These are phyloP conservation scores for Pseudopodoces humilis DNA, from an alignment of 2,113 vertebrate species.

Conservation along the genomic window DNA sequence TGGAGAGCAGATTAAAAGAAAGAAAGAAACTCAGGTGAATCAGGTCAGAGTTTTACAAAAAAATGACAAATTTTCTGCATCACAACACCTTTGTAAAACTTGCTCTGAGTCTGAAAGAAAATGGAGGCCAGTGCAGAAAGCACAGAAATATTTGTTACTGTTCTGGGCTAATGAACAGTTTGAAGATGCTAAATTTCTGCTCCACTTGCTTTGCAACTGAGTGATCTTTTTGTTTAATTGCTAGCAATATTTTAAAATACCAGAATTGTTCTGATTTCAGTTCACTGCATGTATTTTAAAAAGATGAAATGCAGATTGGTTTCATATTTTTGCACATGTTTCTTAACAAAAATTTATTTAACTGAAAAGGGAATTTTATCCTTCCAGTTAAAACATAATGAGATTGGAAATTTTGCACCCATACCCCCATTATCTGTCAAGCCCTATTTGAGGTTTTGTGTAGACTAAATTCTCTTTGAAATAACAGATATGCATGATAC, in stretches of 20 bases:
- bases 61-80: neutral
- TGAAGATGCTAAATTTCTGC: conserved; percentile 1
- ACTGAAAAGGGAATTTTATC: neutral
- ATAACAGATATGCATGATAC: neutral
- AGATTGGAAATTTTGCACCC: conserved; percentile 18
- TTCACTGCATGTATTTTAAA: neutral
- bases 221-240: neutral
- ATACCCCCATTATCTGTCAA: neutral
- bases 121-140: neutral
- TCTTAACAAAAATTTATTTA: neutral
- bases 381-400: neutral
- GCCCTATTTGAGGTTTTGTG: neutral
- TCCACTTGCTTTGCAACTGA: neutral
- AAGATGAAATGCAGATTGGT: conserved; percentile 1
- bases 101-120: neutral
- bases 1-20: conserved; percentile 39
- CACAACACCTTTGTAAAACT: neutral
- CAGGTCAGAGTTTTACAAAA: neutral
- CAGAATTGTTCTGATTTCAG: neutral
- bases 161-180: conserved; percentile 8
- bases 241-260: conserved; percentile 5
- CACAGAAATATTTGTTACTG: neutral
- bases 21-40: conserved; percentile 42
- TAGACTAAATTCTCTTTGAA: conserved; percentile 45
- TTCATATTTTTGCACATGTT: neutral